A percentile compares a stretch with the other conserved stretches of the same genome.
These are phyloP conservation scores for Plectus sambesii DNA, from an alignment of 1,140 invertebrate species.

Conservation along the genomic window DNA sequence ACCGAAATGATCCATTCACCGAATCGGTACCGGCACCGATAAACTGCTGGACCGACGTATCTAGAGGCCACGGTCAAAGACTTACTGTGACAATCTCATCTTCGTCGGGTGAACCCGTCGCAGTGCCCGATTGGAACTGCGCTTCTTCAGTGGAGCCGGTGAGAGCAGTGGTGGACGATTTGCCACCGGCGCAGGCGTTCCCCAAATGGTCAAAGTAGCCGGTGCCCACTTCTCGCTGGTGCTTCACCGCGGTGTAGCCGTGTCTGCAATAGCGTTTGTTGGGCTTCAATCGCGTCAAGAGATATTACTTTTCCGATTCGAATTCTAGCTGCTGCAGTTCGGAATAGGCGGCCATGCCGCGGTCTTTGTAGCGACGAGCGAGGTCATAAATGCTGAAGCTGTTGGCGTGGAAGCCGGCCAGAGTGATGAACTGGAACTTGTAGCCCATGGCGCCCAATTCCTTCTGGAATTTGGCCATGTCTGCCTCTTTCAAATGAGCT, in stretches of 20 bases:
- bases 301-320: conserved; percentile 35
- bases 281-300: conserved; percentile 11
- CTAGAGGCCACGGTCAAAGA: neutral
- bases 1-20: too few relatives aligned
- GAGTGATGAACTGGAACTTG: conserved; percentile 48
- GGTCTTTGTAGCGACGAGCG: conserved; percentile 40
- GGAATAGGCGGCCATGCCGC: conserved; percentile 47
- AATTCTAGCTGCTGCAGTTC: conserved; percentile 47
- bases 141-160: conserved; percentile 47
- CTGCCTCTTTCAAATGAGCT: conserved; percentile 38
- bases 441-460: conserved; percentile 47
- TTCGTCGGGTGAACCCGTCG: conserved; percentile 39
- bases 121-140: conserved; percentile 40
- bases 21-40: too few relatives aligned
- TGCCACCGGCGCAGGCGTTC: conserved; percentile 43
- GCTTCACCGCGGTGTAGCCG: conserved; percentile 48
- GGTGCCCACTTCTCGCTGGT: conserved; percentile 48
- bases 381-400: conserved; percentile 47
- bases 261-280: conserved; percentile 17
- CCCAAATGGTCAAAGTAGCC: conserved; percentile 47
- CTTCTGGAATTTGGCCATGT: conserved; percentile 47
- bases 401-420: conserved; percentile 47
- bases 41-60: too few relatives aligned
- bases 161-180: conserved; percentile 43
- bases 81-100: conserved; percentile 41